Evolutionary conservation across 2,113 vertebrate species (phyloP), one percentile per base, ranked within the genome.

Genomic region (Prochilodus magdalenae): DNA sequence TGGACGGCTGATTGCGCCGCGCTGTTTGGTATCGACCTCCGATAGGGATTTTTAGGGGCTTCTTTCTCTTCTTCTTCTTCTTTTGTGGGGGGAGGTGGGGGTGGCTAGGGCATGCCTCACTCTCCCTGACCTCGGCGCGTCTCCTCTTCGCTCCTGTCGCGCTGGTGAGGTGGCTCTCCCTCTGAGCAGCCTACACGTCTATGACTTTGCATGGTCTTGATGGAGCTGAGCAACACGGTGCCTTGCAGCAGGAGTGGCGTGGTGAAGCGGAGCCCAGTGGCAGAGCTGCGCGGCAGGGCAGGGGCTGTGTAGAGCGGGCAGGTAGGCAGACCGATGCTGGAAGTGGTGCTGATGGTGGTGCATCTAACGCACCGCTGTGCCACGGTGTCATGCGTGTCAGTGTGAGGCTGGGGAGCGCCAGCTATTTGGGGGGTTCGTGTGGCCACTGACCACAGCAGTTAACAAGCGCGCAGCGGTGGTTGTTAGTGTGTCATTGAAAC

Each of bases 101-200:
- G 89, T 89, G 88, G 84, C 8, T 5, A 4, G 40, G 40, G 40
- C 40, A 44, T 44, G 40, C 40, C 88, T 74, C 87, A 84, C 86
- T 86, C 87, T 85, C 86, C 90, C 67, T 91, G 93, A 93, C 92
- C 90, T 92, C 91, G 73, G 84, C 86, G 81, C 86, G 87, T 89
- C 86, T 82, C 36, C 86, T 87, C 83, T 57, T 80, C 88, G 86
- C 88, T 83, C 81, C 78, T 89, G 91, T 88, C 91, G 91, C 88
- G 90, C 91, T 86, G 91, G 87, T 87, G 91, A 92, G 91, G 90
- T 92, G 89, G 90, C 92, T 93, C 92, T 51, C 14, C 63, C 92
- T 51, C 14, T 55, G 40, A 90, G 86, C 91, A 90, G 93, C 89
- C 91, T 84, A 88, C n/a, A 63, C 6, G 53, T 22, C 72, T 89